phyloP scores from a whole-genome alignment of 2,113 vertebrate genomes.

The Sylvilagus bachmani region DNA sequence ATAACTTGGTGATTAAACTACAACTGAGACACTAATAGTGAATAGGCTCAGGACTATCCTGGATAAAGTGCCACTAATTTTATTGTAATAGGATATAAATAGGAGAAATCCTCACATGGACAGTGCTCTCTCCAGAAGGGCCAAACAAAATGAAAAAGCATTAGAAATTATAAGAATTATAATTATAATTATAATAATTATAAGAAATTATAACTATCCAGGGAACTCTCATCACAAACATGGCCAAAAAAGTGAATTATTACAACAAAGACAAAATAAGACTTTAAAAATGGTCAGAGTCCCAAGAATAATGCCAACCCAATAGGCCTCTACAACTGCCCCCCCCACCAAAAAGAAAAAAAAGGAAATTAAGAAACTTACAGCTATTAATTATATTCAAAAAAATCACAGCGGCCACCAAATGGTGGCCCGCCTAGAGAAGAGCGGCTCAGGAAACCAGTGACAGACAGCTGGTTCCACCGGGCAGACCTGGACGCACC shows the following conservation, averaged over 20 bases:
- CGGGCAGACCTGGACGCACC: not conserved
- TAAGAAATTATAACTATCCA: constrained; percentile 37
- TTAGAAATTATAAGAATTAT: constrained; percentile 61
- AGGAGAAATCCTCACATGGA: constrained; percentile 47
- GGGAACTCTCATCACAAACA: constrained; percentile 59
- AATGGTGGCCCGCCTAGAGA: not conserved
- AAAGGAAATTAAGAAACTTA: not conserved
- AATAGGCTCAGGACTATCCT: constrained; percentile 72
- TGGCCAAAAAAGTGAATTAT: constrained; percentile 39
- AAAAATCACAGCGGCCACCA: too few species aligned
- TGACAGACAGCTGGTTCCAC: not conserved
- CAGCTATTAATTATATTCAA: not conserved
- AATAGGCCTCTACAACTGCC: not conserved
- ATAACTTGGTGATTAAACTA: constrained; percentile 63
- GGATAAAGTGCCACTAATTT: constrained; percentile 69
- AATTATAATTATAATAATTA: too few species aligned
- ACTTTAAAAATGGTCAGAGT: not conserved
- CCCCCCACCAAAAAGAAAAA: not conserved
- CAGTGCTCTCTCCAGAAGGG: constrained; percentile 7
- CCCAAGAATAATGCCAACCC: not conserved
- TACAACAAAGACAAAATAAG: not conserved
- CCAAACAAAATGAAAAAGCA: constrained; percentile 59
- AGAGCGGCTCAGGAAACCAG: not conserved
- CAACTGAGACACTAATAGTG: constrained; percentile 73
- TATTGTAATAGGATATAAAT: constrained; percentile 46